Evolutionary conservation across 2,888 invertebrate species (phyloP).

Genomic region (Tanytarsus gracilentus): DNA sequence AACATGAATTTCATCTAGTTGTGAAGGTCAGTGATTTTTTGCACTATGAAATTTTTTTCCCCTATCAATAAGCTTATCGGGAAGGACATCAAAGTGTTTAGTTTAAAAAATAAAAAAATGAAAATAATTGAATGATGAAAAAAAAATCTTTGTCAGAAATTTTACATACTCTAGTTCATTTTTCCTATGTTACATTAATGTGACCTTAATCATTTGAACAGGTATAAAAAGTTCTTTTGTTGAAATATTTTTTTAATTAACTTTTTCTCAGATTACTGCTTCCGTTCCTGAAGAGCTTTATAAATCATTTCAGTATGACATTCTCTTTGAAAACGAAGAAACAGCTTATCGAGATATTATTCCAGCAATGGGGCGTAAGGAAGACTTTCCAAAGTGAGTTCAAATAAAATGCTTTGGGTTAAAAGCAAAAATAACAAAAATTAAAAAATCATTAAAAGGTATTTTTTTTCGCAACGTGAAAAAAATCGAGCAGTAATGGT

Average conservation of each 20-base stretch:
- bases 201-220: not conserved
- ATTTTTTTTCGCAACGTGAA: constrained; percentile 36
- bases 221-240: too few species aligned
- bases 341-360: constrained; percentile 36
- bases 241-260: constrained; percentile 12
- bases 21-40: constrained; percentile 22
- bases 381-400: constrained; percentile 20
- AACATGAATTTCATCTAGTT: constrained; percentile 22
- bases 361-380: constrained; percentile 34
- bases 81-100: too few species aligned
- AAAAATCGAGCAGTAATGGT: constrained; percentile 35
- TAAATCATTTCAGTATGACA: constrained; percentile 35
- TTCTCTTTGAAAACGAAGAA: constrained; percentile 39
- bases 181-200: not conserved
- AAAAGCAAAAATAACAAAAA: not conserved
- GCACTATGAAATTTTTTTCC: not conserved
- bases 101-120: too few species aligned
- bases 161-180: too few species aligned
- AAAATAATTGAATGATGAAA: too few species aligned
- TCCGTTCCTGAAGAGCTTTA: constrained; percentile 34
- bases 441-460: constrained; percentile 30
- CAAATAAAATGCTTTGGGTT: not conserved
- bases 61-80: too few species aligned
- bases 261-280: constrained; percentile 38
- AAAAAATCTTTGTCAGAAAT: too few species aligned